phyloP scores from a whole-genome alignment of 1,140 invertebrate species.

The Bombus superbus region DNA sequence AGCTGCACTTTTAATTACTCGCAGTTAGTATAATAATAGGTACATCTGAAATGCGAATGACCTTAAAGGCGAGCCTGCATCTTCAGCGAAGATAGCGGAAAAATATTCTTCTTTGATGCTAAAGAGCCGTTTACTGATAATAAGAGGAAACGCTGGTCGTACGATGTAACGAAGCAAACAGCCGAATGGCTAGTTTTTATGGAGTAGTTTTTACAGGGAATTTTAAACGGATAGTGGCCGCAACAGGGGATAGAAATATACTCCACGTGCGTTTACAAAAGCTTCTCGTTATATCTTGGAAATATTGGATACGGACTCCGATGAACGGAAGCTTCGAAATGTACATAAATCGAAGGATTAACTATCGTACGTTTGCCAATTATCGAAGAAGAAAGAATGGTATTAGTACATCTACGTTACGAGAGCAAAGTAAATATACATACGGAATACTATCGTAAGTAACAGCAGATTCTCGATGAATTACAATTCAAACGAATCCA shows the following conservation, averaged over 20 bases:
- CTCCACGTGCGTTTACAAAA: no score
- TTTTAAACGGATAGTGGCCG: background rate
- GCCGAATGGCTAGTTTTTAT: background rate
- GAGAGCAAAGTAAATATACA: background rate
- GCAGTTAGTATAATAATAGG: slow-evolving; percentile 16
- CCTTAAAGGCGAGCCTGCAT: background rate
- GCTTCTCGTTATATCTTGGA: background rate
- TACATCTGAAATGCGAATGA: no score
- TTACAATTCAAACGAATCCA: background rate
- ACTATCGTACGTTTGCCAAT: background rate
- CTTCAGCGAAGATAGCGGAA: background rate
- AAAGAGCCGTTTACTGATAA: background rate
- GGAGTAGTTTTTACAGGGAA: background rate
- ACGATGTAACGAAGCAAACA: background rate
- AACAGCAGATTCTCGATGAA: background rate
- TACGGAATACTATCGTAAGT: no score
- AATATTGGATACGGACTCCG: background rate
- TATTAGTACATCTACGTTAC: background rate
- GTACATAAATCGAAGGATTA: background rate
- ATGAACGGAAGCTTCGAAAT: background rate
- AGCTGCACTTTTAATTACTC: slow-evolving; percentile 41
- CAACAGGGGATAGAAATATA: background rate
- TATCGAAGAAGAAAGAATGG: background rate
- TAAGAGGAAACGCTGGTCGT: background rate
- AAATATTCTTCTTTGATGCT: background rate